Base-by-base conservation (phyloP, 2,797 vertebrate genomes). In the Taenioides sp. region DNA sequence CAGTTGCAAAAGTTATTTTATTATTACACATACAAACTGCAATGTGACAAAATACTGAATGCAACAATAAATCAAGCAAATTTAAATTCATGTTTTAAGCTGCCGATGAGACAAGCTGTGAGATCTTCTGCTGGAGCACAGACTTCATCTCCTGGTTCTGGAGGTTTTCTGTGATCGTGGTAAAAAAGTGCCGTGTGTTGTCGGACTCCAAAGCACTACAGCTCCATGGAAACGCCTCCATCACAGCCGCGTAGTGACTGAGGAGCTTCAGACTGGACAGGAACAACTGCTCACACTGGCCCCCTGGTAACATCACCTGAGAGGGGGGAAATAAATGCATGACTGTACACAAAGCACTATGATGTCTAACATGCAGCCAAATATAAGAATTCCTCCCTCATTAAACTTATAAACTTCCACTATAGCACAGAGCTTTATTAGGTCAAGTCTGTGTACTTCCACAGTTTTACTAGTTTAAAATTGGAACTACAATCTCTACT, bases 101-200 rank as follows among this genome's bases (percentile, higher is more conserved):
- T 11, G 31, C 17, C 0, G 83, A 61, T 0, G 81, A 83, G 60
- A 76, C 75, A 0, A 95, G 92, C 87, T 92, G 91, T 65, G 92
- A 69, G 22, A 99, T 97, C 85, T 98, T 99, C 87, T 97, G 98
- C 80, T 95, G 92, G 59, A 99, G 91, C 11, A 95, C 94, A 3
- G 89, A 23, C 52, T 94, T 97, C 88, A 97, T 93, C 14, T 93
- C 95, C 64, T 83, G 47, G 2, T 93, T 91, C n/a, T 90, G 69
- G 67, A 84, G 86, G 79, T 94, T 97, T 80, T 95, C 91, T 0
- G 94, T 89, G 59, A 99, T 93, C 78, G 96, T 94, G 78, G 93
- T 86, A 72, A 99, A 89, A 91, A 99, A 99, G 81, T 95, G 95
- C 0, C 90, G 92, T 43, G 96, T 95, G 60, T 98, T 95, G 60